Percentiles rank a stretch among this genome's conserved stretches.
Conservation (phyloP, 2,797 vertebrate species). For the Rhyacichthys aspro region DNA sequence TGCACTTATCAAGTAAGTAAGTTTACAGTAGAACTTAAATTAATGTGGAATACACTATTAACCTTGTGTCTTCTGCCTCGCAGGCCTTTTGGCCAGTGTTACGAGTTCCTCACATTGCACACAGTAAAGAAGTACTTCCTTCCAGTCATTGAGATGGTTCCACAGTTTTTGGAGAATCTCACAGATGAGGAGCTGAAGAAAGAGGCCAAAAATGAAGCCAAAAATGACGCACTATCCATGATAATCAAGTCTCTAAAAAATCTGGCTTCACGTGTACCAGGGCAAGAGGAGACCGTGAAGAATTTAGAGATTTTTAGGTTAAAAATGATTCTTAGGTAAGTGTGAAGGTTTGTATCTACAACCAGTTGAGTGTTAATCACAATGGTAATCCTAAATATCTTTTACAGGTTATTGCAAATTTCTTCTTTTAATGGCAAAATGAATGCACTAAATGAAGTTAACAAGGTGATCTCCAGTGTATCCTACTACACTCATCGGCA, state of each 20-base stretch:
- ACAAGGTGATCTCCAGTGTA: constrained; percentile 99
- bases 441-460: constrained; percentile 99
- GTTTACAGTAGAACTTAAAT: not conserved
- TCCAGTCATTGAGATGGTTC: constrained; percentile 99
- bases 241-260: constrained; percentile 99
- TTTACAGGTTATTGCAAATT: constrained; percentile 97
- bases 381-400: constrained; percentile 3
- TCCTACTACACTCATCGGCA: constrained; percentile 99
- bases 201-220: constrained; percentile 99
- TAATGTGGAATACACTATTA: constrained; percentile 1
- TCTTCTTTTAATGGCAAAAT: constrained; percentile 99
- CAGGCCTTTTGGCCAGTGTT: constrained; percentile 99
- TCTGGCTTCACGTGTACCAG: constrained; percentile 97
- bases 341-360: constrained; percentile 9
- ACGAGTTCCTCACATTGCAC: constrained; percentile 98
- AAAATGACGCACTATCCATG: constrained; percentile 99
- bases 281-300: constrained; percentile 99
- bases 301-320: constrained; percentile 99
- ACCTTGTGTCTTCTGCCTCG: constrained; percentile 45
- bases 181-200: constrained; percentile 99
- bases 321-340: constrained; percentile 99
- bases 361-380: not conserved
- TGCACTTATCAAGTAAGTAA: constrained; percentile 98
- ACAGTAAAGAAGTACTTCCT: constrained; percentile 99
- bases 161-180: constrained; percentile 99